Base-by-base conservation (phyloP, 2,797 vertebrate genomes). In the Hypotaenidia okinawae region DNA sequence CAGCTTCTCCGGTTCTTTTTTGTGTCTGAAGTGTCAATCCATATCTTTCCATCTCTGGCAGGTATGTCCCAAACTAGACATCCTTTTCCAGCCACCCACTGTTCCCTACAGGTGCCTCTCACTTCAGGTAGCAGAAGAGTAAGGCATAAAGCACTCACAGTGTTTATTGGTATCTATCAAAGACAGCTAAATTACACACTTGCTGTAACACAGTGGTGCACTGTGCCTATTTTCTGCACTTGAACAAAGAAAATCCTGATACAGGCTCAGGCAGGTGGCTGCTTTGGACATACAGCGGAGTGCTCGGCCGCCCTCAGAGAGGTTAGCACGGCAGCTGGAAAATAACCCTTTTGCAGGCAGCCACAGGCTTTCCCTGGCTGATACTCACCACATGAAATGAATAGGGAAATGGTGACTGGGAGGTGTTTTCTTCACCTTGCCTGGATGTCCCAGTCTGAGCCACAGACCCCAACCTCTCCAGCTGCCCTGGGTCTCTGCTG, bases 401-500 rank as follows among this genome's bases (percentile, higher is more conserved):
- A 24, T 3, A 5, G 72, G 23, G 64, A 84, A 82, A 79, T 2
- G 25, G 59, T 58, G 25, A 63, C 32, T 79, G 30, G 51, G 72
- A n/a, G 25, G 35, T 45, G 45, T 64, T 77, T 84, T 51, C 37
- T 54, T 22, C 47, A 76, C 49, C 28, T 67, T 63, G 43, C 58
- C 64, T 54, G 64, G 57, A 76, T 30, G 75, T 21, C 30, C 27
- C 0, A 0, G 10, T 14, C 19, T 6, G 16, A 73, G 23, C 10
- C 0, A 0, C 85, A 77, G 81, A 28, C 47, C 61, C 22, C 0
- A 0, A 4, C 1, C 2, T 7, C 21, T 32, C 49, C 80, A 16
- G 55, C 63, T 45, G 43, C 16, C 43, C 43, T 62, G 69, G 55
- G 23, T 61, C 70, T 41, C 57, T 39, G 51, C 27, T 8, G 2